Percentiles rank a stretch among this genome's conserved stretches.
These are phyloP conservation scores for Pyrgus malvae DNA, from an alignment of 2,888 invertebrate species.

Conservation along the genomic window DNA sequence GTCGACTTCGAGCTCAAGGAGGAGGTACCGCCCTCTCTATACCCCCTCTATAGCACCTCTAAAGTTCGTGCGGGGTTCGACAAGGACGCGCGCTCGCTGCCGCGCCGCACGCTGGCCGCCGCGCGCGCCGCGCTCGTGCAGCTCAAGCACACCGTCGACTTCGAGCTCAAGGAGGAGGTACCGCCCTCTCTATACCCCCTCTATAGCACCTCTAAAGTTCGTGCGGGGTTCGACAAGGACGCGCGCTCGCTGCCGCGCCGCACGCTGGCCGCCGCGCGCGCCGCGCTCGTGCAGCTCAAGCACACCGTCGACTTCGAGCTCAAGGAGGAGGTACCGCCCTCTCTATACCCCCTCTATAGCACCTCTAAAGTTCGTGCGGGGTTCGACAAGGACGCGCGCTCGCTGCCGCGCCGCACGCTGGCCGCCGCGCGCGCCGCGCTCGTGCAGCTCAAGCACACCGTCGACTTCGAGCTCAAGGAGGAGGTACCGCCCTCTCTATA, in stretches of 20 bases:
- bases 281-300: slow-evolving; percentile 88
- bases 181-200: neutral
- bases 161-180: slow-evolving; percentile 88
- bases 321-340: slow-evolving; percentile 83
- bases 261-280: slow-evolving; percentile 83
- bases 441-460: slow-evolving; percentile 88
- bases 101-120: slow-evolving; percentile 82
- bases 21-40: slow-evolving; percentile 69
- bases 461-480: slow-evolving; percentile 89
- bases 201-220: too few relatives aligned
- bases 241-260: slow-evolving; percentile 81
- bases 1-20: slow-evolving; percentile 89
- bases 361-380: slow-evolving; percentile 86
- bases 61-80: slow-evolving; percentile 85
- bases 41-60: too few relatives aligned
- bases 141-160: slow-evolving; percentile 88
- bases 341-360: neutral
- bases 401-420: slow-evolving; percentile 83
- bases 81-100: slow-evolving; percentile 80
- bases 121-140: slow-evolving; percentile 87
- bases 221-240: slow-evolving; percentile 83
- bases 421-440: slow-evolving; percentile 84
- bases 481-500: slow-evolving; percentile 68
- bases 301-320: slow-evolving; percentile 88
- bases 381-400: slow-evolving; percentile 81